Evolutionary conservation across 2,888 invertebrate genomes (phyloP).

Genomic region (Apotomis betuletana): DNA sequence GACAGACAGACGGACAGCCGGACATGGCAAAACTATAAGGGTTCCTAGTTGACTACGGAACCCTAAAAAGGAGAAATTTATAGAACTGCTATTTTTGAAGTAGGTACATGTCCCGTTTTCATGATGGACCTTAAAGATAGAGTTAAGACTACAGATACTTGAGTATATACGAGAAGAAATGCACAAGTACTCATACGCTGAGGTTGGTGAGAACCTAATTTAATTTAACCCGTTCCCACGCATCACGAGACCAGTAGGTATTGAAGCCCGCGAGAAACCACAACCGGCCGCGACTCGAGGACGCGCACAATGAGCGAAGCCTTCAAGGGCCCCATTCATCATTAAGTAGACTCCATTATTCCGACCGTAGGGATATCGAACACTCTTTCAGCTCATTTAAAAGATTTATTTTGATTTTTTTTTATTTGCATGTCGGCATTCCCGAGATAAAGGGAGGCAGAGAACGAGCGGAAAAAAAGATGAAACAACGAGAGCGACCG

Average conservation of each 20-base stretch:
- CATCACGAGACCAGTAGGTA: constrained; percentile 50
- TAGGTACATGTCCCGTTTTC: neutral
- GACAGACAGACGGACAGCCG: too few species aligned
- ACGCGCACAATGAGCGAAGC: constrained; percentile 66
- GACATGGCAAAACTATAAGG: too few species aligned
- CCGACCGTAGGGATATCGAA: constrained; percentile 73
- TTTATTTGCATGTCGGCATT: constrained; percentile 79
- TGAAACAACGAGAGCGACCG: constrained; percentile 79
- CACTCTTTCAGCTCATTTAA: constrained; percentile 79
- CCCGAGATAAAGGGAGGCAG: constrained; percentile 76
- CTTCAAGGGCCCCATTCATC: constrained; percentile 72
- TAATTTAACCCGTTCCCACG: constrained; percentile 59
- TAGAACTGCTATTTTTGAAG: neutral
- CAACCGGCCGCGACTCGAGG: constrained; percentile 56
- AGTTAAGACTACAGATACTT: too few species aligned
- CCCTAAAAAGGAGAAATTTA: neutral
- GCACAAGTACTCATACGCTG: neutral
- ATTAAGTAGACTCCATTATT: constrained; percentile 74
- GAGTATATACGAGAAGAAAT: neutral
- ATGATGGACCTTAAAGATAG: too few species aligned
- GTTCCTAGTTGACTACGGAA: too few species aligned
- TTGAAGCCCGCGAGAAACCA: constrained; percentile 55
- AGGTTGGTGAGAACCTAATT: constrained; percentile 22
- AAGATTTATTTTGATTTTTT: constrained; percentile 69
- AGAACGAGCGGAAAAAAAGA: constrained; percentile 74